Base-by-base conservation (phyloP, 1,140 invertebrate species). In the Caerostris darwini region DNA sequence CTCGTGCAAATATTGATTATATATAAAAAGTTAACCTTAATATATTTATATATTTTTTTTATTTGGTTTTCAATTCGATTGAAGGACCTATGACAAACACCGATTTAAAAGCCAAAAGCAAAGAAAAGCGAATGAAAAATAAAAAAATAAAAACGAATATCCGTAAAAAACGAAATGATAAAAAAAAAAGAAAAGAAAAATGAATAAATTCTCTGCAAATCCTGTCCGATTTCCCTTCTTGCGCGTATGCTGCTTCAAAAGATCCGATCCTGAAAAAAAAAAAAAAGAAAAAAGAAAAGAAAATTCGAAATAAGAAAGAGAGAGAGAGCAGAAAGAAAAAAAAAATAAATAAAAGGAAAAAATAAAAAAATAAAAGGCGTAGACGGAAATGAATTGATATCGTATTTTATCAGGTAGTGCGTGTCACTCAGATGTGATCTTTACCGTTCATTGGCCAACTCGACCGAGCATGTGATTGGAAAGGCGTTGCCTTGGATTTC, bases 331-430 rank as follows among this genome's bases (percentile, higher is more conserved):
- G 59, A 69, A 77, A 77, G 34, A 34, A 77, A 50, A 50, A 69
- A 56, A 53, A 19, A 71, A 86, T 69, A 67, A 81, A 83, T 83
- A n/a, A 17, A 82, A 14, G 8, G 50, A 53, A 83, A 69, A 90
- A 19, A 59, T 34, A 93, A 86, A 64, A 59, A 58, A 87, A 93
- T 86, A 87, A 87, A 93, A 93, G 81, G 54, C 53, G n/a, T 61
- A 57, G 92, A 81, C 92, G 92, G 92, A 94, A 94, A 94, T 94
- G 92, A 94, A 94, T 94, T 94, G 92, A 94, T 94, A 94, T 94
- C 92, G 85, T 89, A 94, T 94, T 94, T 89, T 94, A 94, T 94
- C 92, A 94, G 92, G 87, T 94, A 88, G 69, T 64, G 82, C 92
- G 86, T 94, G 92, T 94, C 92, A 94, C 85, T 94, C 92, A 94